Percentiles rank a stretch among this genome's conserved stretches.
Evolutionary conservation across 2,797 vertebrate genomes (phyloP).

Genomic region (Sebastes iracundus): DNA sequence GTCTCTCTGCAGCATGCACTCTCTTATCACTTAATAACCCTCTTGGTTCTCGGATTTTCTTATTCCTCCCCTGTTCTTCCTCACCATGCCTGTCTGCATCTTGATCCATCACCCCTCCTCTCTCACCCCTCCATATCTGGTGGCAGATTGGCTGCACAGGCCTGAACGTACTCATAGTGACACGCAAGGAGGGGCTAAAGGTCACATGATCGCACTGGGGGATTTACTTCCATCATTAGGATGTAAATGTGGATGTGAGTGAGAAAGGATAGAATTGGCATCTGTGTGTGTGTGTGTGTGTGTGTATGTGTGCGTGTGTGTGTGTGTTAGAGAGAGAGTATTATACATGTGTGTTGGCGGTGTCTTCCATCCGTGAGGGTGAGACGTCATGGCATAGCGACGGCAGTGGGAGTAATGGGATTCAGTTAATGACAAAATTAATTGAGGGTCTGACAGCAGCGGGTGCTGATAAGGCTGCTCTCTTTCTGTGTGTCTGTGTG

Average conservation of each 20-base stretch:
- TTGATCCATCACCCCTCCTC: constrained; percentile 37
- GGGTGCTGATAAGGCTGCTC: constrained; percentile 56
- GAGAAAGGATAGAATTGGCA: constrained; percentile 34
- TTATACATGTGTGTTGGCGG: constrained; percentile 11
- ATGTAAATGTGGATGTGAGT: constrained; percentile 68
- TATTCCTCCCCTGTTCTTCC: constrained; percentile 23
- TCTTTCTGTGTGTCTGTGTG: constrained; percentile 6
- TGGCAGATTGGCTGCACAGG: constrained; percentile 26
- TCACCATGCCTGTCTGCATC: constrained; percentile 23
- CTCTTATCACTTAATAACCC: constrained; percentile 55
- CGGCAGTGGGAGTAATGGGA: constrained; percentile 60
- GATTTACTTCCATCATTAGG: constrained; percentile 62
- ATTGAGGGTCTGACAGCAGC: constrained; percentile 63
- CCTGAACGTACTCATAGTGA: constrained; percentile 15
- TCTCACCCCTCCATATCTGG: not conserved
- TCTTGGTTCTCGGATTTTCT: not conserved
- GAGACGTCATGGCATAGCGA: constrained; percentile 35
- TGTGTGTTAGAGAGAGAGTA: not conserved
- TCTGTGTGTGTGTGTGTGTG: not conserved
- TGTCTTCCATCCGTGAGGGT: constrained; percentile 20
- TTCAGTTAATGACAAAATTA: constrained; percentile 74
- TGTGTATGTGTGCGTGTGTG: not conserved
- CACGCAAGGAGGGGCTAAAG: constrained; percentile 36
- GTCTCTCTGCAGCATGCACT: constrained; percentile 7
- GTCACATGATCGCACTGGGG: constrained; percentile 50